phyloP scores from a whole-genome alignment of 2,888 invertebrate species.

The Diaperis boleti region DNA sequence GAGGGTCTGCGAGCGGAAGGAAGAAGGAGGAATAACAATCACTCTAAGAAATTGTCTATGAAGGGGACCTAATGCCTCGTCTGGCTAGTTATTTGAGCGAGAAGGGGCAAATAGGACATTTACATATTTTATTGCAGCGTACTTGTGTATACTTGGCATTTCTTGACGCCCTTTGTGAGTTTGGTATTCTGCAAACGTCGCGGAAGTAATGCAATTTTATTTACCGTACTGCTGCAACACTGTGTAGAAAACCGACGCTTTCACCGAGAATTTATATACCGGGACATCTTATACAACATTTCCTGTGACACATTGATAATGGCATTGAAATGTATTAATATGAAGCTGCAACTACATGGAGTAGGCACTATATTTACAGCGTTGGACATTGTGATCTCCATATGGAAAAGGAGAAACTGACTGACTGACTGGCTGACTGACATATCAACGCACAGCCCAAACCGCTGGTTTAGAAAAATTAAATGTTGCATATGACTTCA shows the following conservation, averaged over 20 bases:
- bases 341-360: background rate
- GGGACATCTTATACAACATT: background rate
- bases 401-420: too few species aligned
- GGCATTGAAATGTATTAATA: background rate
- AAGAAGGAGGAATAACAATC: conserved; percentile 50
- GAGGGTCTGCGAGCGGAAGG: conserved; percentile 51
- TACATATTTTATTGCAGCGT: conserved; percentile 61
- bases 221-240: conserved; percentile 43
- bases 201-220: conserved; percentile 54
- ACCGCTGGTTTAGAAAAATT: too few species aligned
- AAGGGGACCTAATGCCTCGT: conserved; percentile 51
- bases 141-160: conserved; percentile 52
- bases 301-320: background rate
- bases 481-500: too few species aligned
- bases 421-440: too few species aligned
- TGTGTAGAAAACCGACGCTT: conserved; percentile 30
- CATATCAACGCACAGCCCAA: too few species aligned
- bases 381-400: too few species aligned
- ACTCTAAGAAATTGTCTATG: conserved; percentile 52
- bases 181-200: conserved; percentile 53
- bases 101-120: conserved; percentile 60
- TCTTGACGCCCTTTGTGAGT: conserved; percentile 50
- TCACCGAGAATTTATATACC: conserved; percentile 30
- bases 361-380: too few species aligned
- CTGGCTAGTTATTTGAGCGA: conserved; percentile 55